phyloP scores from a whole-genome alignment of 1,140 invertebrate species.

The Calliphora vicina region DNA sequence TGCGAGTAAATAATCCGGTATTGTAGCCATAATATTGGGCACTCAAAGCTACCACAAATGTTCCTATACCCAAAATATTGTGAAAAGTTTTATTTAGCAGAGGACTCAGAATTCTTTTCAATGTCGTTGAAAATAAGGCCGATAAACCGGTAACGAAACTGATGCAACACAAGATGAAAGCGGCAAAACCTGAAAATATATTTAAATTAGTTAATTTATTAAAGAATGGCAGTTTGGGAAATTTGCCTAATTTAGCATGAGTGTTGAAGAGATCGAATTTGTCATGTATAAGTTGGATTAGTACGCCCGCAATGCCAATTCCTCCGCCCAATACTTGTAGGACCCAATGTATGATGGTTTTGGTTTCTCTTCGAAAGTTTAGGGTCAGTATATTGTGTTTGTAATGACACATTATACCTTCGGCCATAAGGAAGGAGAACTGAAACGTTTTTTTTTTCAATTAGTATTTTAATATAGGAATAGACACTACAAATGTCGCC shows the following conservation, averaged over 20 bases:
- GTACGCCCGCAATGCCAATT: slow-evolving; percentile 51
- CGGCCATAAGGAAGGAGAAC: slow-evolving; percentile 60
- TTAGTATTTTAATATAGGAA: too few relatives aligned
- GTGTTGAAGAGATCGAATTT: slow-evolving; percentile 45
- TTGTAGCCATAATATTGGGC: slow-evolving; percentile 60
- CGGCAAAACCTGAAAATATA: slow-evolving; percentile 47
- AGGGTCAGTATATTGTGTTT: slow-evolving; percentile 53
- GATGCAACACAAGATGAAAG: slow-evolving; percentile 45
- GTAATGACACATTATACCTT: slow-evolving; percentile 59
- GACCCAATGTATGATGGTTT: slow-evolving; percentile 60
- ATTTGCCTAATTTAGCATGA: slow-evolving; percentile 54
- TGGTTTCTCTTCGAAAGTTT: slow-evolving; percentile 48
- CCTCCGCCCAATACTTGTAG: slow-evolving; percentile 52
- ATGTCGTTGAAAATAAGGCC: slow-evolving; percentile 50
- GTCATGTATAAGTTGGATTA: slow-evolving; percentile 55
- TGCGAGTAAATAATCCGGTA: slow-evolving; percentile 51
- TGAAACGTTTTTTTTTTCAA: background rate
- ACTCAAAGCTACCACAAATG: slow-evolving; percentile 52
- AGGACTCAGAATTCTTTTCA: slow-evolving; percentile 51
- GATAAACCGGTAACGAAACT: slow-evolving; percentile 52
- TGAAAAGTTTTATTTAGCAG: slow-evolving; percentile 56
- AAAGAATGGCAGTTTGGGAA: background rate
- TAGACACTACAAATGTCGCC: too few relatives aligned
- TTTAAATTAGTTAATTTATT: background rate
- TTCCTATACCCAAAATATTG: slow-evolving; percentile 52